Evolutionary conservation across 2,888 invertebrate species (phyloP), one percentile per base, ranked within the genome.

Genomic region (Drosophila anceps): DNA sequence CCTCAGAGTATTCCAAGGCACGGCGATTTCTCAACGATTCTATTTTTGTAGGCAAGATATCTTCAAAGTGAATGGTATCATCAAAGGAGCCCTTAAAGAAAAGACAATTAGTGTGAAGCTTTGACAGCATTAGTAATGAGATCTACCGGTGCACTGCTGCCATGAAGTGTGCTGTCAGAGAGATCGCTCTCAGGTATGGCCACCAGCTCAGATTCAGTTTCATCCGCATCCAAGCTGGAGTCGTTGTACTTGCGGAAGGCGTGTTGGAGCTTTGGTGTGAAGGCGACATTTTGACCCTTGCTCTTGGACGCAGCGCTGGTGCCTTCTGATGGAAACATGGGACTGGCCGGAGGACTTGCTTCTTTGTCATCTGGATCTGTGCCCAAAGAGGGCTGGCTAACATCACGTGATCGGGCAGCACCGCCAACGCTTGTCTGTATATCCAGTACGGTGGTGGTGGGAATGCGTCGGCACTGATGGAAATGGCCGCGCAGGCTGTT

Each of bases 161-260:
- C 96, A 86, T 97, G 97, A 20, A 97, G 94, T 2, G 97, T 97
- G 88, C 96, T 97, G 90, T 97, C 97, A 18, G 96, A 97, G 91
- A 96, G 95, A 93, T 97, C 96, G 91, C 97, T 97, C 94, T 98
- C 98, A 15, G 97, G 97, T 91, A 98, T 98, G 65, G 97, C 97
- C 69, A 97, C 97, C 83, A 98, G 93, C 92, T 98, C 98, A 61
- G 97, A 97, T 93, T 98, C 98, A 3, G 96, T 96, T 79, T 97
- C 97, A 92, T 98, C 97, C 73, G 96, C 96, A 91, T 97, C 97
- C 73, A 96, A 90, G 72, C 95, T 93, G 3, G 93, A 93, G 57
- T 93, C 93, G 54, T 94, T 94, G 78, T 94, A 94, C 71, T 94
- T 94, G 55, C 91, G 80, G 61, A 91, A 92, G 4, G 91, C 90